Base-by-base conservation (phyloP, 2,797 vertebrate genomes). In the Epinephelus awoara region DNA sequence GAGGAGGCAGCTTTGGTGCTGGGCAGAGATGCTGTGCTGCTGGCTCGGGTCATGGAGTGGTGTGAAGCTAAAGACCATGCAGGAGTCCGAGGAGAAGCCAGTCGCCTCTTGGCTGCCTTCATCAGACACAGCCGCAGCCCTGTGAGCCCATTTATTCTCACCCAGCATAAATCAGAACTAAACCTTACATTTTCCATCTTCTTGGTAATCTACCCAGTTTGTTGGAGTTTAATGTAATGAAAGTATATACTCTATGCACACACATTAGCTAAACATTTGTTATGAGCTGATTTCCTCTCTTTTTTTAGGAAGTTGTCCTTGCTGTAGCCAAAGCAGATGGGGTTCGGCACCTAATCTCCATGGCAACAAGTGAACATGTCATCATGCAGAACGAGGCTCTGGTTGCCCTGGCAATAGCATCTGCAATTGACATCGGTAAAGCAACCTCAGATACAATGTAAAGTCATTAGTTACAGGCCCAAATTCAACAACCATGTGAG, bases 311-410 rank as follows among this genome's bases (percentile, higher is more conserved):
- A 92, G 96, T 98, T 42, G 95, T 97, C 72, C 91, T 77, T 29
- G 95, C 96, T 54, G 93, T 97, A 44, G 94, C 94, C 75, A 93
- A 95, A 87, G 95, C 96, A 50, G 93, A 95, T 76, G 97, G 96
- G 80, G 86, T 97, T 76, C 96, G 94, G 76, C 96, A 97, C 80
- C 95, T 98, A 13, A 95, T 97, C 86, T 94, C 95, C 77, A 97
- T 98, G 97, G 95, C 96, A 85, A 96, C 93, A 49, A 97, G 96
- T 0, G 92, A 97, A 72, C 95, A 98, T 0, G 91, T 95, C 81
- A 96, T 96, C 91, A 96, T 96, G 94, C 97, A 98, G 93, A 98
- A 97, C 6, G 97, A 98, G 88, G 97, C 97, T 66, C 89, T 97
- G 84, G 95, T 96, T 21, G 96, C 97, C 55, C 84, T 98, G 91